A percentile compares a stretch with the other conserved stretches of the same genome.
Evolutionary conservation across 37 sponge, comb jelly and placozoan genomes (phyloP).

Genomic region (Lycopodina hypogea): DNA sequence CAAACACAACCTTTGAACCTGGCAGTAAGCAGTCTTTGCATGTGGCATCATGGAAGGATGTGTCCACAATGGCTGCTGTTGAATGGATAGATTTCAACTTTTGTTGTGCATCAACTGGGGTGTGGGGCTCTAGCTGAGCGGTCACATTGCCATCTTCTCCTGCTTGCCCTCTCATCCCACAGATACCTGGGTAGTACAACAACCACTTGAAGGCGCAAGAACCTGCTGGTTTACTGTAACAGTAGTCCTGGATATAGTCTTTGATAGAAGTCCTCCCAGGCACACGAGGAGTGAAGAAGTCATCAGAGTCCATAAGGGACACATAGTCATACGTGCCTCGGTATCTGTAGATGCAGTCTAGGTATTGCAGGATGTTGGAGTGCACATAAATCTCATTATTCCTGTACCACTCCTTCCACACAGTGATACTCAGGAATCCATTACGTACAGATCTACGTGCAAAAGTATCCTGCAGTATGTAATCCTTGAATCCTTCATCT

Average conservation of each 20-base stretch:
- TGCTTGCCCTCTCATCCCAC: neutral
- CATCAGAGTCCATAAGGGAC: conserved; percentile 3
- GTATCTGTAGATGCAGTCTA: conserved; percentile 11
- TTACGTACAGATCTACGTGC: neutral
- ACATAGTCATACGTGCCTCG: conserved; percentile 25
- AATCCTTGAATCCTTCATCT: conserved; percentile 1
- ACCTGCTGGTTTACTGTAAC: neutral
- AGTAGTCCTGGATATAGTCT: neutral
- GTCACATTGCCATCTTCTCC: conserved; percentile 4
- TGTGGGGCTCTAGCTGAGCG: neutral
- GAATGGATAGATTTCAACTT: conserved; percentile 9
- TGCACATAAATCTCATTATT: neutral
- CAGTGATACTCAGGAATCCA: conserved; percentile 5
- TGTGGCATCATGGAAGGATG: conserved; percentile 8
- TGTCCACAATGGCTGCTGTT: conserved; percentile 2
- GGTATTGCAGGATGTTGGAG: neutral
- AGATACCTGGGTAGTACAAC: conserved; percentile 7
- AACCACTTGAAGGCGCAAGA: conserved; percentile 6
- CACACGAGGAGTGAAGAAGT: conserved; percentile 19
- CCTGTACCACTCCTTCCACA: conserved; percentile 5
- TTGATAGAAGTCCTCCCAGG: neutral
- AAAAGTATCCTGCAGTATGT: neutral
- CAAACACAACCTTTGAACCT: neutral
- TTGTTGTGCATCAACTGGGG: neutral
- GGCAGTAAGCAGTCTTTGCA: neutral